These are phyloP conservation scores for Pseudopipra pipra DNA, from an alignment of 2,113 vertebrate genomes.

Conservation along the genomic window DNA sequence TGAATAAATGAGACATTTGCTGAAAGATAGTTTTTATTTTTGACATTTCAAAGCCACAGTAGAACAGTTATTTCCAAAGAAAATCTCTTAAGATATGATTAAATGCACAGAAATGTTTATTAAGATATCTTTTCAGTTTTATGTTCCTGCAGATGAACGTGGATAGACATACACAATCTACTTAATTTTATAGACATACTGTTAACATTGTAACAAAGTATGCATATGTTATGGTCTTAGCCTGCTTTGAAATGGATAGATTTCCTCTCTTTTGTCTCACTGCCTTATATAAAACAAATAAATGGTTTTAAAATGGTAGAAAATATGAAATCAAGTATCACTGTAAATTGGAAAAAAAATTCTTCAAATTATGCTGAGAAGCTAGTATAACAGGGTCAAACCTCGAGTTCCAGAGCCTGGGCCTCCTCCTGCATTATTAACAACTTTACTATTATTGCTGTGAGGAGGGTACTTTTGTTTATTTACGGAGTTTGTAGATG, in stretches of 20 bases:
- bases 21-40: background rate
- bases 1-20: slow-evolving; percentile 33
- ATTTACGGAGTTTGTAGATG: background rate
- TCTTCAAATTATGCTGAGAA: background rate
- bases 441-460: background rate
- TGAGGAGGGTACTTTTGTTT: background rate
- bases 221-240: background rate
- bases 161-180: background rate
- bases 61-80: background rate
- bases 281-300: background rate
- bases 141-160: background rate
- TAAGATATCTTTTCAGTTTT: background rate
- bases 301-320: background rate
- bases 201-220: background rate
- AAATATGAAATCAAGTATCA: background rate
- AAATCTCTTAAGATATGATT: background rate
- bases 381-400: background rate
- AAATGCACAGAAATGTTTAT: background rate
- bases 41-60: background rate
- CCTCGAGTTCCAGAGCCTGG: background rate
- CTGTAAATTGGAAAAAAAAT: background rate
- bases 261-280: background rate
- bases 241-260: background rate
- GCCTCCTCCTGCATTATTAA: background rate
- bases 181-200: background rate